Percentiles rank a stretch among this genome's conserved stretches.
Evolutionary conservation across 2,113 vertebrate genomes (phyloP).

Genomic region (Climacteris rufus): DNA sequence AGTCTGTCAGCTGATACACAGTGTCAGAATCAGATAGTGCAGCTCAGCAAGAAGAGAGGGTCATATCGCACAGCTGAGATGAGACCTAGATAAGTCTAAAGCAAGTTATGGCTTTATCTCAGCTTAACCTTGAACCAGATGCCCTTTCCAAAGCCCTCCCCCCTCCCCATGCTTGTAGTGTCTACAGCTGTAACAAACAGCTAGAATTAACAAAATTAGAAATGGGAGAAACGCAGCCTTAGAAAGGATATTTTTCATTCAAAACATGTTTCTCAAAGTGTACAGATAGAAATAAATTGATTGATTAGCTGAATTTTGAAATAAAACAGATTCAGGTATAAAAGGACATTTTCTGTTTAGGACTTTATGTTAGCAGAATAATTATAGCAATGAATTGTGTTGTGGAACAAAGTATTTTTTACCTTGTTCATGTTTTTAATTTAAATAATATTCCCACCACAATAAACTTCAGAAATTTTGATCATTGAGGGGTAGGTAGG

Average conservation of each 20-base stretch:
- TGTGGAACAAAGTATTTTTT: not conserved
- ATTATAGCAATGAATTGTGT: not conserved
- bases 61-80: not conserved
- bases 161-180: not conserved
- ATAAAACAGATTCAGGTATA: not conserved
- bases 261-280: not conserved
- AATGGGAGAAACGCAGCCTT: not conserved
- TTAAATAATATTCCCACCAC: not conserved
- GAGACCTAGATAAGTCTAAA: conserved; percentile 23
- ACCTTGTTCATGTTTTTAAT: not conserved
- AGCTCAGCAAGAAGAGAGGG: not conserved
- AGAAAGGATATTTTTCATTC: not conserved
- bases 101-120: conserved; percentile 41
- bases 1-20: conserved; percentile 19
- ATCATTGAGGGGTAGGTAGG: conserved; percentile 19
- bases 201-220: not conserved
- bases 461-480: not conserved
- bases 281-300: conserved; percentile 32
- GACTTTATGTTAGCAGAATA: not conserved
- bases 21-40: conserved; percentile 45
- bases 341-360: not conserved
- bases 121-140: conserved; percentile 35
- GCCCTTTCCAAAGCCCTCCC: not conserved
- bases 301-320: not conserved
- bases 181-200: not conserved